A percentile compares a stretch with the other conserved stretches of the same genome.
Evolutionary conservation across 2,888 invertebrate species (phyloP).

Genomic region (Philopedon plagiatum): DNA sequence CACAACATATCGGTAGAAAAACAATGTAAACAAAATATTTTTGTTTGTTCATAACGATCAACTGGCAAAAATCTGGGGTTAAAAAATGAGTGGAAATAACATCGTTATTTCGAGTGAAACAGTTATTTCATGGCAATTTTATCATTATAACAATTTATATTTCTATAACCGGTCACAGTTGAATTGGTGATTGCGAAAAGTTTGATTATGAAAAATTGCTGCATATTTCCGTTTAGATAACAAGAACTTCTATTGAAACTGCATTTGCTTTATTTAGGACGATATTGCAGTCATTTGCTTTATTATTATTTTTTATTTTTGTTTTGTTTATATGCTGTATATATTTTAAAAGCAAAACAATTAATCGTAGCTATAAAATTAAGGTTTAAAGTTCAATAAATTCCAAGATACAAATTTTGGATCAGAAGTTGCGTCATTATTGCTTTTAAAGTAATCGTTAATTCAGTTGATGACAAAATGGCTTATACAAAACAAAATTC

Average conservation of each 20-base stretch:
- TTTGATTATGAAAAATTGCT: neutral
- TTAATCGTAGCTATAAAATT: too few species aligned
- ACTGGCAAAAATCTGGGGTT: conserved; percentile 3
- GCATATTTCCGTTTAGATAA: neutral
- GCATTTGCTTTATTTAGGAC: neutral
- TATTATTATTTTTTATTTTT: neutral
- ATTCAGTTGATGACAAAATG: too few species aligned
- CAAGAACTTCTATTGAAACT: neutral
- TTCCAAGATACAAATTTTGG: too few species aligned
- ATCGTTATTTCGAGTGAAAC: conserved; percentile 3
- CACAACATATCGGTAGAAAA: conserved; percentile 13
- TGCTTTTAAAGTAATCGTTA: too few species aligned
- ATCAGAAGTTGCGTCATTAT: too few species aligned
- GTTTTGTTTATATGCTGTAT: neutral
- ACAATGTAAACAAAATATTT: conserved; percentile 21
- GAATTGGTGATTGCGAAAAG: conserved; percentile 17
- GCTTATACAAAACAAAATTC: too few species aligned
- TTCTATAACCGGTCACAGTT: conserved; percentile 21
- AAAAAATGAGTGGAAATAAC: conserved; percentile 15
- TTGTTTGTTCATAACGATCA: conserved; percentile 11
- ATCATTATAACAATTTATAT: conserved; percentile 22
- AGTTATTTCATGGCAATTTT: conserved; percentile 19
- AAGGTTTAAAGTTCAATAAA: too few species aligned
- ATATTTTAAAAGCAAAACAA: too few species aligned
- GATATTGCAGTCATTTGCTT: neutral